Conservation (phyloP, 1,140 invertebrate genomes). For the Drosophila nasuta region DNA sequence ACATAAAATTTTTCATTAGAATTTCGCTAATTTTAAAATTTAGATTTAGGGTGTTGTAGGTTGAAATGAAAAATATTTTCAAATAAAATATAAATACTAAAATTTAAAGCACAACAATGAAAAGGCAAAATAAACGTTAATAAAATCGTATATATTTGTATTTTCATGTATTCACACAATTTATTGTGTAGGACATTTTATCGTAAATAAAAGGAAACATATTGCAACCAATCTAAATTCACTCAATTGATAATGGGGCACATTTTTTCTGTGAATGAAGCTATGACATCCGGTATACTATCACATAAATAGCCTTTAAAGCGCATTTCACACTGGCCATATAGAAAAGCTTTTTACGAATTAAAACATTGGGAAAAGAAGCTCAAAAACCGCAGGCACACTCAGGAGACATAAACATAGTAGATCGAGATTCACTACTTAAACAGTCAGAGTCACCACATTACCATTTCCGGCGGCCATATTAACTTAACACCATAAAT, state of each 20-base stretch:
- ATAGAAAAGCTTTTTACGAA: constrained; percentile 11
- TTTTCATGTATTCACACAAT: too few relatives aligned
- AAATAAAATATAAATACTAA: too few relatives aligned
- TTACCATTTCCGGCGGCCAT: constrained; percentile 69
- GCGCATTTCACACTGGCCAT: constrained; percentile 3
- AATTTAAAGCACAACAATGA: too few relatives aligned
- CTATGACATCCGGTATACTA: background rate
- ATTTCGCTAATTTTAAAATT: too few relatives aligned
- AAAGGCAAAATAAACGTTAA: too few relatives aligned
- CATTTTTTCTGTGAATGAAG: constrained; percentile 23
- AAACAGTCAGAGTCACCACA: constrained; percentile 29
- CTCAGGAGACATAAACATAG: constrained; percentile 10
- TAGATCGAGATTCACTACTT: constrained; percentile 10
- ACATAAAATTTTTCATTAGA: background rate
- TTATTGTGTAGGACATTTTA: too few relatives aligned
- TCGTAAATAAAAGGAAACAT: too few relatives aligned
- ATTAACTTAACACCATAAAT: constrained; percentile 76
- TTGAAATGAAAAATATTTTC: too few relatives aligned
- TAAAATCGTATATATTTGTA: too few relatives aligned
- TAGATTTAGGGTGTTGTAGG: too few relatives aligned
- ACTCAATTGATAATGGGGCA: too few relatives aligned
- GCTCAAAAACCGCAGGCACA: constrained; percentile 53
- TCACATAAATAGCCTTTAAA: background rate
- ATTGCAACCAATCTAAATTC: too few relatives aligned
- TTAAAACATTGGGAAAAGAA: constrained; percentile 37